phyloP scores from a whole-genome alignment of 2,888 invertebrate species.

The Synergus gifuensis region DNA sequence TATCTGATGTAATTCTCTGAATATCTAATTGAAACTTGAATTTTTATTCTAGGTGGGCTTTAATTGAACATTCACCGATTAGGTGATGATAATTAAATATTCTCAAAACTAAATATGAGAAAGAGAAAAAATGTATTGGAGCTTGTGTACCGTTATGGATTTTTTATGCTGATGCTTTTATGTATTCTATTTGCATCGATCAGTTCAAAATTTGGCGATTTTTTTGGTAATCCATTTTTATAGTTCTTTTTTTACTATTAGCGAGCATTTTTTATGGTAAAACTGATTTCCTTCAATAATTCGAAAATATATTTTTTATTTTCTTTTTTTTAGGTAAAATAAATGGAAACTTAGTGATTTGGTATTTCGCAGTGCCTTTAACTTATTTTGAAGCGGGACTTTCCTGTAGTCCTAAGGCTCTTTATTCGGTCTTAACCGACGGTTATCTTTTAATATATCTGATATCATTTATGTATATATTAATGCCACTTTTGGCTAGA shows the following conservation, averaged over 20 bases:
- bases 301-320: conserved; percentile 14
- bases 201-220: conserved; percentile 70
- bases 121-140: conserved; percentile 53
- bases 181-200: conserved; percentile 73
- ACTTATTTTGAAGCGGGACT: conserved; percentile 74
- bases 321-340: conserved; percentile 64
- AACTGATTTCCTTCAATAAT: not conserved
- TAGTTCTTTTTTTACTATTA: no score
- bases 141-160: conserved; percentile 68
- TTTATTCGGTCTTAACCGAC: conserved; percentile 65
- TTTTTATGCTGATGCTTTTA: conserved; percentile 69
- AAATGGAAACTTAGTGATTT: conserved; percentile 70
- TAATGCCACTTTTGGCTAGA: conserved; percentile 70
- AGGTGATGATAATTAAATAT: not conserved
- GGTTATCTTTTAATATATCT: conserved; percentile 70
- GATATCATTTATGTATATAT: conserved; percentile 69
- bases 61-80: conserved; percentile 70
- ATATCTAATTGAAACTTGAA: not conserved
- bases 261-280: no score
- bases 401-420: conserved; percentile 67
- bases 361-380: conserved; percentile 73
- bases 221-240: conserved; percentile 61
- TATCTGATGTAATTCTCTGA: not conserved
- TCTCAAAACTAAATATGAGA: conserved; percentile 37
- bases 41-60: conserved; percentile 69